Evolutionary conservation across 1,140 invertebrate species (phyloP).

Genomic region (Drosophila mauritiana): DNA sequence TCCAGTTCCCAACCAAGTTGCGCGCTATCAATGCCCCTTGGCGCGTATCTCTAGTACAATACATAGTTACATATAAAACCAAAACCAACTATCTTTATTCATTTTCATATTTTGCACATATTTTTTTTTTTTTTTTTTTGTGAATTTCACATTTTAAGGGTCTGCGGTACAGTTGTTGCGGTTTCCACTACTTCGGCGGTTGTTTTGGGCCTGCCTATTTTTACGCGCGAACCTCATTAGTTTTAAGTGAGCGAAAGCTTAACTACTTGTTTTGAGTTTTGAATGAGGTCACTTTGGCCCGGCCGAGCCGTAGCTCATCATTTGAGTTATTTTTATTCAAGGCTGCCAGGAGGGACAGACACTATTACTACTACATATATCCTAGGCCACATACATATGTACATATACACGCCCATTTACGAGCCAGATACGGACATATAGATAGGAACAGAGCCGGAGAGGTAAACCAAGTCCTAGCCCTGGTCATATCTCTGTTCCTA

Average conservation of each 20-base stretch:
- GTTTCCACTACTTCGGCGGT: conserved; percentile 40
- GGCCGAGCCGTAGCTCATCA: conserved; percentile 66
- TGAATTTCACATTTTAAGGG: conserved; percentile 48
- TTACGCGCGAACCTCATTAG: conserved; percentile 77
- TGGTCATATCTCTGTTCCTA: conserved; percentile 16
- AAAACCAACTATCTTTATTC: conserved; percentile 29
- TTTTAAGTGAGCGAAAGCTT: conserved; percentile 82
- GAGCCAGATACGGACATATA: conserved; percentile 18
- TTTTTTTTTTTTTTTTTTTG: conserved; percentile 11
- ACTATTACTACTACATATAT: conserved; percentile 18
- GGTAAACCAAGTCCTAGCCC: conserved; percentile 6
- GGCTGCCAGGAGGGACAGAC: conserved; percentile 60
- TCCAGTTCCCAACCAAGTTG: conserved; percentile 20
- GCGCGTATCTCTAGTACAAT: not conserved
- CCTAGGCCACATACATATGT: conserved; percentile 21
- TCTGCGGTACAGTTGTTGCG: conserved; percentile 58
- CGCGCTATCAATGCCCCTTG: conserved; percentile 40
- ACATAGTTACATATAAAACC: not conserved
- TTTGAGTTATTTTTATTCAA: conserved; percentile 80
- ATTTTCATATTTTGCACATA: conserved; percentile 34
- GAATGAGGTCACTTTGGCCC: conserved; percentile 77
- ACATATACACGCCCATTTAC: conserved; percentile 18
- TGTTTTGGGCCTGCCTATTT: conserved; percentile 59
- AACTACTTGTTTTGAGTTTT: conserved; percentile 83
- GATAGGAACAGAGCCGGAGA: conserved; percentile 25